A percentile compares a stretch with the other conserved stretches of the same genome.
Evolutionary conservation across 1,140 invertebrate species (phyloP).

Genomic region (Acyrthosiphon pisum): DNA sequence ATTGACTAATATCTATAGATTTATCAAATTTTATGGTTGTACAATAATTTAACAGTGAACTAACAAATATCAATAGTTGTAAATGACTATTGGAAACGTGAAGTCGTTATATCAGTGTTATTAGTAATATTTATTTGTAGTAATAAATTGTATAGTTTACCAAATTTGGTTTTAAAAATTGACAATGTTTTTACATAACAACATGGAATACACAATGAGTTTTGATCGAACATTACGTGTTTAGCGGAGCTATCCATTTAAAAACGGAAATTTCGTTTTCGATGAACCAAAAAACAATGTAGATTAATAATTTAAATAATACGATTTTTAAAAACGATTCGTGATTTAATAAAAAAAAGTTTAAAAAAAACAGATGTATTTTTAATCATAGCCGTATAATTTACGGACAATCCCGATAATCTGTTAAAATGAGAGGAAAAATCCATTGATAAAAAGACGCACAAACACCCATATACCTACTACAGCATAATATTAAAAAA

Average conservation of each 20-base stretch:
- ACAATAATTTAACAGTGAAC: neutral
- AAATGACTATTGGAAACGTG: neutral
- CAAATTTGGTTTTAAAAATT: neutral
- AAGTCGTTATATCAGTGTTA: neutral
- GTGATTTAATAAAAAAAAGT: neutral
- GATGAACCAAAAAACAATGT: neutral
- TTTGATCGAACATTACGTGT: neutral
- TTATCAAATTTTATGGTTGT: neutral
- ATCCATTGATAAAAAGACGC: no score
- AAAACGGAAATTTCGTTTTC: neutral
- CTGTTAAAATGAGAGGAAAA: neutral
- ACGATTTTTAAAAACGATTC: neutral
- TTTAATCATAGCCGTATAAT: neutral
- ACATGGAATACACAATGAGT: neutral
- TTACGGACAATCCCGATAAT: neutral
- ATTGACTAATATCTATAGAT: neutral
- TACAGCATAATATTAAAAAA: no score
- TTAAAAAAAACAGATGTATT: neutral
- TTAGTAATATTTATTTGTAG: neutral
- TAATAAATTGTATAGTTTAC: neutral
- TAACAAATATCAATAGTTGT: neutral
- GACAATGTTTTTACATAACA: neutral
- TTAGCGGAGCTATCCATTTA: neutral
- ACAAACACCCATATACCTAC: no score
- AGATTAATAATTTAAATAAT: neutral